Conservation (phyloP, 2,888 invertebrate genomes). For the Amiota communis region DNA sequence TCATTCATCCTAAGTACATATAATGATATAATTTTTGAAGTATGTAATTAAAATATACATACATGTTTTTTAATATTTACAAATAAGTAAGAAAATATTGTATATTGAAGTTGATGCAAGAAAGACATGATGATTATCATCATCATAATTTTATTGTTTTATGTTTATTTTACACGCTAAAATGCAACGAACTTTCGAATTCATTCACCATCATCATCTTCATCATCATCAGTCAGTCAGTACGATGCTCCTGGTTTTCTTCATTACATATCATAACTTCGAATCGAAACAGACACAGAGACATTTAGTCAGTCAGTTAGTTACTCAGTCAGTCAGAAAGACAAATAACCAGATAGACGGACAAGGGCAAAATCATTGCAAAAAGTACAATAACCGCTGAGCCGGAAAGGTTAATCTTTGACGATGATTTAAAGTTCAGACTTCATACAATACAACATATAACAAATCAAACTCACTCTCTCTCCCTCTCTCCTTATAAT, state of each 20-base stretch:
- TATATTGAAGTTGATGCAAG: conserved; percentile 54
- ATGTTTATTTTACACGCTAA: conserved; percentile 3
- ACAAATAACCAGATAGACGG: background rate
- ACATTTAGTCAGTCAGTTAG: too few relatives aligned
- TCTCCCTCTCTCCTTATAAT: too few relatives aligned
- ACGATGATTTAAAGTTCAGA: too few relatives aligned
- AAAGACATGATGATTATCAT: background rate
- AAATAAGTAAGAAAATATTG: conserved; percentile 52
- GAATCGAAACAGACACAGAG: too few relatives aligned
- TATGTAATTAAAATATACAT: conserved; percentile 4
- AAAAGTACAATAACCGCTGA: conserved; percentile 55
- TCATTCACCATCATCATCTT: background rate
- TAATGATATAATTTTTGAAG: conserved; percentile 47
- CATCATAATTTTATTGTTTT: background rate
- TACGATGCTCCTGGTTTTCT: background rate
- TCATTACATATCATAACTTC: background rate
- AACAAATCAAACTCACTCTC: too few relatives aligned
- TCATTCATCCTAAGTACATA: background rate
- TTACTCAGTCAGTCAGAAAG: too few relatives aligned
- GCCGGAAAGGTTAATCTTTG: conserved; percentile 30
- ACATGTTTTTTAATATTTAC: conserved; percentile 11
- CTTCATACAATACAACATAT: too few relatives aligned
- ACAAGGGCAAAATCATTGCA: conserved; percentile 46
- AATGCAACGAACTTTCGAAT: conserved; percentile 17
- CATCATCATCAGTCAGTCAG: background rate